Evolutionary conservation across 2,113 vertebrate species (phyloP), one percentile per base, ranked within the genome.

Genomic region (Corythoichthys haematopterus): DNA sequence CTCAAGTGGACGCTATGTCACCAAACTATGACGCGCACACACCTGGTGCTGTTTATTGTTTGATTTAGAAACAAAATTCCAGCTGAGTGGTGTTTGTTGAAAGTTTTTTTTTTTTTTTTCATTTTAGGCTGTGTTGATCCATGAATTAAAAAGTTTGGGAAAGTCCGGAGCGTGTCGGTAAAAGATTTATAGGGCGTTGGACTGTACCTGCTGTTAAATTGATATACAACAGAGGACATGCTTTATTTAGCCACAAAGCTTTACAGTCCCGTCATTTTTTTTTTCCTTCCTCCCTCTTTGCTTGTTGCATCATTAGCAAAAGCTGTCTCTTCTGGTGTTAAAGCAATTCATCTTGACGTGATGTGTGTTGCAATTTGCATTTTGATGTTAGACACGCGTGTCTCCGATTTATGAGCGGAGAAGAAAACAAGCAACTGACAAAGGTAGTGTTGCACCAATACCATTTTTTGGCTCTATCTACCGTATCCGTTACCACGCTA

Each of bases 341-440:
- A 20, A 55, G n/a, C 38, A 45, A 43, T 45, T 20, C 40, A 20
- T 46, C n/a, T 45, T 33, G 60, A 45, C 20, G 12, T 33, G 60
- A 46, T 46, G 20, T 61, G 20, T 20, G 59, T 28, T 5, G 60
- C 40, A 7, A 62, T 62, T 62, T 62, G 60, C 60, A 62, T 62
- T 46, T 62, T 46, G 43, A 46, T 46, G 60, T 46, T 28, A 6
- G 60, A 20, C 16, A 62, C 43, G 43, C 20, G 55, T 14, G 33
- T 36, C 43, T 46, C 11, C 12, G 60, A 62, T 14, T 62, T 46
- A 62, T 33, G 40, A 15, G 4, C 40, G 40, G 40, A 43, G 40
- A 2, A 45, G 5, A 10, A 45, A 61, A 61, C 8, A 61, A 59
- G 2, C 6, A 52, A 6, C 16, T 33, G 36, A 38, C 57, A 15